Evolutionary conservation across 2,797 vertebrate species (phyloP).

Genomic region (Sebastiscus tertius): DNA sequence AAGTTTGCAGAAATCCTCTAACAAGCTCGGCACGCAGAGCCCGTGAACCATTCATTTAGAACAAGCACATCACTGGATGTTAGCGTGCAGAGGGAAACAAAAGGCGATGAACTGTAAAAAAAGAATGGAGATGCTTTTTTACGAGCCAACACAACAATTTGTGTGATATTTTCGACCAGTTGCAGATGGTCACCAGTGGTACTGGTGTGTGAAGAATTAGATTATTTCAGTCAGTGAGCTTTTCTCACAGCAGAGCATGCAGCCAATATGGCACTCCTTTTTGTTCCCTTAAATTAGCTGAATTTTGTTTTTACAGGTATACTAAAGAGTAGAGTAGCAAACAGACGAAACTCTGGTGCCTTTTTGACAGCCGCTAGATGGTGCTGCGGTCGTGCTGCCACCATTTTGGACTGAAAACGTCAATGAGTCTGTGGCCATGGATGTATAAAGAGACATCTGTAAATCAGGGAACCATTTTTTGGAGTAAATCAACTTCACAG

Average conservation of each 20-base stretch:
- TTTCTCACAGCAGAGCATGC: not conserved
- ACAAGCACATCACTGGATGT: not conserved
- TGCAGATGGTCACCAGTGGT: conserved; percentile 24
- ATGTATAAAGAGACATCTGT: too few relatives aligned
- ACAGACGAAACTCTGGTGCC: too few relatives aligned
- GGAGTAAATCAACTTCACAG: too few relatives aligned
- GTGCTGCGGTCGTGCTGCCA: too few relatives aligned
- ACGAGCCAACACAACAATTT: conserved; percentile 4
- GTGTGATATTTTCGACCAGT: conserved; percentile 18
- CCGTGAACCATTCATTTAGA: conserved; percentile 4
- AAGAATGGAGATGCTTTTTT: not conserved
- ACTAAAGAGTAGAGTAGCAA: too few relatives aligned
- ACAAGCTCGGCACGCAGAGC: conserved; percentile 32
- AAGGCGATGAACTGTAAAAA: conserved; percentile 8
- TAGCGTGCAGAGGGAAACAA: conserved; percentile 17
- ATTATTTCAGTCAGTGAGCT: conserved; percentile 33
- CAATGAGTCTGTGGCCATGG: too few relatives aligned
- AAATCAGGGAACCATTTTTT: too few relatives aligned
- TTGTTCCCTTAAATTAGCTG: not conserved
- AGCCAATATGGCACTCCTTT: not conserved
- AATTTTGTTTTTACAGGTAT: not conserved
- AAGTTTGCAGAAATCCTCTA: conserved; percentile 42
- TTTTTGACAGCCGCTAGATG: too few relatives aligned
- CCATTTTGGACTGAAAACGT: too few relatives aligned
- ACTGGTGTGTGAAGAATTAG: conserved; percentile 12